Evolutionary conservation across 2,888 invertebrate genomes (phyloP), one percentile per base, ranked within the genome.

Genomic region (Heliconius sara): DNA sequence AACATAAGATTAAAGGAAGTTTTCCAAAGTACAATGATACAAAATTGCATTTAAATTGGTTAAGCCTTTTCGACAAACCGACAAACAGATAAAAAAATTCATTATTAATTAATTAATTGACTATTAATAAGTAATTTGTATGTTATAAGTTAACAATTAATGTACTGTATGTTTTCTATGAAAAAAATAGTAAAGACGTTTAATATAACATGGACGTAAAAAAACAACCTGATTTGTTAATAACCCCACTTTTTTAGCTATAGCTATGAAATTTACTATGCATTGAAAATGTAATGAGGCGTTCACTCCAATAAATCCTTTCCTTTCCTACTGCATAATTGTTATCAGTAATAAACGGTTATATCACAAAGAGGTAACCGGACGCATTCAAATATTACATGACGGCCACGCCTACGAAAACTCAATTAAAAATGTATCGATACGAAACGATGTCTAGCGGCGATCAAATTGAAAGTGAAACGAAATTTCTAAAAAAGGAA

Each of bases 301-400:
- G 79, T 79, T 70, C 30, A 81, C 74, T 60, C n/a, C 34, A 79
- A 80, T 76, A 79, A 83, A 83, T 81, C 79, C 82, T 84, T 84
- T 84, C 83, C 82, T 80, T 84, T 84, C 83, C 82, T 80, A 65
- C 76, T 77, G 79, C 78, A 83, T 83, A 84, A 84, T 82, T 81
- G 79, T 83, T 84, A 84, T 84, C 83, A 81, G 80, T 77, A 78
- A 78, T 82, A 84, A 83, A 81, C 43, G 74, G 81, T 85, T 85
- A 84, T 82, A 82, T 84, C 83, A 85, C 74, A 76, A 52, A 79
- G 73, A 79, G 47, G 76, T 34, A 83, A 83, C 82, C 80, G 80
- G 80, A 82, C 80, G 79, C 75, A 79, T 80, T 70, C 70, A 68
- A 75, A 82, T 80, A 79, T 80, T 81, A 77, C 80, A 78, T 73